phyloP scores from a whole-genome alignment of 2,797 vertebrate species.

The Rhynchonycteris naso region DNA sequence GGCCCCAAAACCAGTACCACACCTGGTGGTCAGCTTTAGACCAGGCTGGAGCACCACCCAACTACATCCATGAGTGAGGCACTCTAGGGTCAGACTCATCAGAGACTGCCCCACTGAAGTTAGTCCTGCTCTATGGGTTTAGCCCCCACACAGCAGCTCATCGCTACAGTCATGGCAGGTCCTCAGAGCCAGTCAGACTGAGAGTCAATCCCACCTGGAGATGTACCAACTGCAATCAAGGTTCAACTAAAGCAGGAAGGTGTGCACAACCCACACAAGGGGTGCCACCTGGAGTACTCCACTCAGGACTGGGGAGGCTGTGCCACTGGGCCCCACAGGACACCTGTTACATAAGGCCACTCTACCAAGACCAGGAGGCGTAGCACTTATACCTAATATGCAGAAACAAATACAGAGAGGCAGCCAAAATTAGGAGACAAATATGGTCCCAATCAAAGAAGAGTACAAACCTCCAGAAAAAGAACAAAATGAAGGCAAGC shows the following conservation, averaged over 20 bases:
- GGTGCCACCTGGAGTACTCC: neutral
- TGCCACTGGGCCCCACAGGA: too few species aligned
- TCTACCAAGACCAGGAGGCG: too few species aligned
- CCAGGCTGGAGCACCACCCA: neutral
- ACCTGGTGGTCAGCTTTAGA: neutral
- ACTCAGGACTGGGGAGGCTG: neutral
- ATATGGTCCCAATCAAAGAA: neutral
- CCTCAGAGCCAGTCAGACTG: too few species aligned
- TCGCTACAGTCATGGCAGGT: too few species aligned
- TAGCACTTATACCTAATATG: too few species aligned
- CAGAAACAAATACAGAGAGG: neutral
- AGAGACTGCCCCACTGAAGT: neutral
- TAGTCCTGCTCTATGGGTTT: neutral
- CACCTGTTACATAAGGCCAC: too few species aligned
- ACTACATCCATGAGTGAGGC: neutral
- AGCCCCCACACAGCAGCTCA: too few species aligned
- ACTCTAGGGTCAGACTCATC: neutral
- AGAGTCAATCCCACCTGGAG: too few species aligned
- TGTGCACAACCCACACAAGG: neutral
- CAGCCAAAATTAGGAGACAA: neutral
- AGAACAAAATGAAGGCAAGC: neutral
- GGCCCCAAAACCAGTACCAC: neutral
- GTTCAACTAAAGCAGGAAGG: neutral
- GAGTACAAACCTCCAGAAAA: neutral
- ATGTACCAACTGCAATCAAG: neutral